Conservation (phyloP, 2,888 invertebrate species). For the Trachelus stipa region DNA sequence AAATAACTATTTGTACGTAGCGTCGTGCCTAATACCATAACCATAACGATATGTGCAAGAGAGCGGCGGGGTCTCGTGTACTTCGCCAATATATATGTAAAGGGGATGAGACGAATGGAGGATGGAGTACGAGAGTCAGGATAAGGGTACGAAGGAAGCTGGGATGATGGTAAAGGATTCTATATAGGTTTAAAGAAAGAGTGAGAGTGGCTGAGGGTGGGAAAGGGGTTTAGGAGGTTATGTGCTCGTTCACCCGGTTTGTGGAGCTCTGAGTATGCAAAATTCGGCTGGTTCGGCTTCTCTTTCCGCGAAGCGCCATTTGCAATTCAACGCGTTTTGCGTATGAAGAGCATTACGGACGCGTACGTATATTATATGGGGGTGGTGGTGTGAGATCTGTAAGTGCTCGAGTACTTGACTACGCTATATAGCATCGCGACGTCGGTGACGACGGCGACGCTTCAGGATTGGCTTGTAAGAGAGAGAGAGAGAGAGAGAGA, state of each 20-base stretch:
- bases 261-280: constrained; percentile 19
- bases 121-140: not conserved
- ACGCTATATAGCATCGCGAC: constrained; percentile 20
- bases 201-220: not conserved
- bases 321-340: constrained; percentile 50
- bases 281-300: constrained; percentile 32
- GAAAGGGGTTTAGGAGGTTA: not conserved
- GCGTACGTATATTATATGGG: not conserved
- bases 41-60: constrained; percentile 52
- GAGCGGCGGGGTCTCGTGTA: constrained; percentile 18
- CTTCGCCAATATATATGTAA: constrained; percentile 28
- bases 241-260: constrained; percentile 5
- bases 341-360: not conserved
- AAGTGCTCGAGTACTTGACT: not conserved
- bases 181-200: not conserved
- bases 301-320: constrained; percentile 36
- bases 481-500: constrained; percentile 11
- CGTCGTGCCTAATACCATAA: constrained; percentile 56
- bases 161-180: not conserved
- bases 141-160: not conserved
- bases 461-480: constrained; percentile 26
- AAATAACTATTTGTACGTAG: constrained; percentile 59
- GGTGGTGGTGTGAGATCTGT: not conserved
- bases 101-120: constrained; percentile 7
- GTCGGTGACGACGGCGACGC: constrained; percentile 28